These are phyloP conservation scores for Nephrotoma guestfalica DNA, from an alignment of 2,888 invertebrate species.

Conservation along the genomic window DNA sequence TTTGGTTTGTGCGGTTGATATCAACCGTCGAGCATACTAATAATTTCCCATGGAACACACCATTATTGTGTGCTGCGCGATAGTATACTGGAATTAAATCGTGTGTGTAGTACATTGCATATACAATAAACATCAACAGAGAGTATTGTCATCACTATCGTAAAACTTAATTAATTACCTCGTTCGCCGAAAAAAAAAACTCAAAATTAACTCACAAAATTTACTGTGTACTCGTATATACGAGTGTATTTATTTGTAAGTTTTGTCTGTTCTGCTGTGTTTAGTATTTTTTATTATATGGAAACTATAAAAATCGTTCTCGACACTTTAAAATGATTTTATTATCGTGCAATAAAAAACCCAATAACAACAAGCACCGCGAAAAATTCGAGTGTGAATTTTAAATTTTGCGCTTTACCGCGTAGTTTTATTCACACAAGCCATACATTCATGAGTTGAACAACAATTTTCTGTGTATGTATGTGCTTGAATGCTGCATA, in stretches of 20 bases:
- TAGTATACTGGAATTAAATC: not conserved
- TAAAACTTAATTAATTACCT: not conserved
- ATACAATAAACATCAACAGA: not conserved
- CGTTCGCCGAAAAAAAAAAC: not conserved
- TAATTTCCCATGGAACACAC: not conserved
- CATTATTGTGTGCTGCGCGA: not conserved
- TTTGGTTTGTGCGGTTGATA: not conserved
- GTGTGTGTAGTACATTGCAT: not conserved
- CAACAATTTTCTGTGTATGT: not conserved
- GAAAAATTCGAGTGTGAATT: not conserved
- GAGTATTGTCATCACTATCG: not conserved
- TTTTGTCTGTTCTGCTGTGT: not conserved
- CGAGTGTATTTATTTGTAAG: not conserved
- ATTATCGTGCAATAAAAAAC: not conserved
- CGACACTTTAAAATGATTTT: not conserved
- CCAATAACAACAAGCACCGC: not conserved
- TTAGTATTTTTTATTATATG: not conserved
- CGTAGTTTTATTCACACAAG: not conserved
- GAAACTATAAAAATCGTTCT: not conserved
- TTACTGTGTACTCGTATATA: not conserved
- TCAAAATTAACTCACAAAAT: not conserved
- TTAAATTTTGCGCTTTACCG: not conserved
- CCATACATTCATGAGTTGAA: not conserved
- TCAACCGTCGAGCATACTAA: not conserved
- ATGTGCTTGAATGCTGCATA: not conserved